Conservation (phyloP, 2,113 vertebrate species). For the Misgurnus mizolepis region DNA sequence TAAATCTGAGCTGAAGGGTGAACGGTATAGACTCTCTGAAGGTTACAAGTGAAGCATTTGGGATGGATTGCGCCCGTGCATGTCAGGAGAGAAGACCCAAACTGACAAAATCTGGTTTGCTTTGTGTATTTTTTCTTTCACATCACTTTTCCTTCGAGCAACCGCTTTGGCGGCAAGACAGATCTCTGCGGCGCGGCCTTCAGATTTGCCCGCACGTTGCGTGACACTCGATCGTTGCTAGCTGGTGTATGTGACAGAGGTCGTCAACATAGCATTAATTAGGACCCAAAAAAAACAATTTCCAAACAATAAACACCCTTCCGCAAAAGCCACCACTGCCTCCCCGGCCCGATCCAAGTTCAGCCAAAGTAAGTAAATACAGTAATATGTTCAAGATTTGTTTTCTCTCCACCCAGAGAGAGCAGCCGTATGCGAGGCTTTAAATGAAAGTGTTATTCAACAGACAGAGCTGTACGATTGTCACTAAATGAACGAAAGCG, state of each 20-base stretch:
- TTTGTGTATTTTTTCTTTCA: conserved; percentile 64
- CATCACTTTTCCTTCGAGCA: conserved; percentile 67
- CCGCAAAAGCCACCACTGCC: conserved; percentile 70
- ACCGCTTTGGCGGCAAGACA: conserved; percentile 57
- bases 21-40: too few species aligned
- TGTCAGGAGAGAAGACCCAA: conserved; percentile 43
- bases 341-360: conserved; percentile 61
- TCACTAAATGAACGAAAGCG: conserved; percentile 68
- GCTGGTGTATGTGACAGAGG: conserved; percentile 66
- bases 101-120: conserved; percentile 65
- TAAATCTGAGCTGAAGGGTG: neutral
- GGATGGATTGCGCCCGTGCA: neutral
- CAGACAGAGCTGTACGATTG: conserved; percentile 67
- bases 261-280: conserved; percentile 76
- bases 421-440: conserved; percentile 48
- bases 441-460: conserved; percentile 63
- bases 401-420: conserved; percentile 55
- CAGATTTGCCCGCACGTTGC: conserved; percentile 62
- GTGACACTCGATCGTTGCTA: conserved; percentile 69
- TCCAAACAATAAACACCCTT: conserved; percentile 75
- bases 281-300: conserved; percentile 71
- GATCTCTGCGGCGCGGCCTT: conserved; percentile 59
- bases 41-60: neutral
- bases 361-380: conserved; percentile 71
- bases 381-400: conserved; percentile 78